phyloP scores from a whole-genome alignment of 2,113 vertebrate species.

The Thamnaconus septentrionalis region DNA sequence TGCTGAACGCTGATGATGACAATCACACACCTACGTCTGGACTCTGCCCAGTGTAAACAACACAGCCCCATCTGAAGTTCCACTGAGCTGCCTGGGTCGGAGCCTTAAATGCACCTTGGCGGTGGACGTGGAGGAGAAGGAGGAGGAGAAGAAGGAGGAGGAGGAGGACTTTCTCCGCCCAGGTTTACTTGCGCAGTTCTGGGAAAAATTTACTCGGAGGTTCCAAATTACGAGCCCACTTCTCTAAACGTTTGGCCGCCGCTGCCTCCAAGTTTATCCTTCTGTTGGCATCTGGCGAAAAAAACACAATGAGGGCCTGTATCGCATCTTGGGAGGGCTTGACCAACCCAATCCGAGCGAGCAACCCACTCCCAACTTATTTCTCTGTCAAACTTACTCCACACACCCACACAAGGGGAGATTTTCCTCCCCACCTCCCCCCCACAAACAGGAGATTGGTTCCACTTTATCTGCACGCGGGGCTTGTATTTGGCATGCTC shows the following conservation, averaged over 20 bases:
- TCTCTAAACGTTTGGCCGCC: neutral
- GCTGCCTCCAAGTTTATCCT: conserved; percentile 1
- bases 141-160: too few species aligned
- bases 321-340: conserved; percentile 23
- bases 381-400: conserved; percentile 17
- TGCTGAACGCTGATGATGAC: neutral
- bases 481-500: conserved; percentile 53
- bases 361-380: conserved; percentile 26
- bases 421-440: conserved; percentile 39
- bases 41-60: neutral
- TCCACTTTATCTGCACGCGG: conserved; percentile 71
- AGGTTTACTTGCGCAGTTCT: too few species aligned
- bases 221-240: neutral
- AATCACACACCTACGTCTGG: neutral
- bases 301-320: conserved; percentile 5
- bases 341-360: neutral
- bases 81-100: too few species aligned
- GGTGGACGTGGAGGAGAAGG: too few species aligned
- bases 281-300: conserved; percentile 14
- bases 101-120: too few species aligned
- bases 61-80: too few species aligned
- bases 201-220: too few species aligned
- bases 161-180: too few species aligned
- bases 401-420: conserved; percentile 25
- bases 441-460: conserved; percentile 44